phyloP scores from a whole-genome alignment of 2,113 vertebrate species.

The Pyrgilauda ruficollis region DNA sequence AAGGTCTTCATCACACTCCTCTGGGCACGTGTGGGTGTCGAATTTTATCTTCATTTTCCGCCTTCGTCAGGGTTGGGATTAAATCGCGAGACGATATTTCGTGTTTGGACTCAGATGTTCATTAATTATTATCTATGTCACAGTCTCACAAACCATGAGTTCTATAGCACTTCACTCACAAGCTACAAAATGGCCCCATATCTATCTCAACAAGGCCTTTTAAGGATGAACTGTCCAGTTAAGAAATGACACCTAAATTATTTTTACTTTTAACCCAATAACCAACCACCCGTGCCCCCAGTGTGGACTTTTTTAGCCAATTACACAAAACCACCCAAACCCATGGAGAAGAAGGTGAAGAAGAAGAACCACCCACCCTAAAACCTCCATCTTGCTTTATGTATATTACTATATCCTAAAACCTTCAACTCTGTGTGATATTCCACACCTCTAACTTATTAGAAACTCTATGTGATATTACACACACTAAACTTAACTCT shows the following conservation, averaged over 20 bases:
- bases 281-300: background rate
- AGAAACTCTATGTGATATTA: too few relatives aligned
- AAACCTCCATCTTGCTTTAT: background rate
- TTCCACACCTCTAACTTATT: background rate
- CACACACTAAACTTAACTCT: too few relatives aligned
- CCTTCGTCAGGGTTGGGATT: background rate
- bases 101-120: background rate
- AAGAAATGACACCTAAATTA: background rate
- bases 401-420: background rate
- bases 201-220: background rate
- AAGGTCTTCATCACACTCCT: fast-evolving
- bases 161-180: background rate
- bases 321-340: background rate
- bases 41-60: background rate
- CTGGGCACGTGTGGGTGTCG: fast-evolving
- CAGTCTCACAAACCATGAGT: background rate
- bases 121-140: background rate
- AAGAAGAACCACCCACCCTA: background rate
- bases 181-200: background rate
- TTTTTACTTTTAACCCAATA: background rate
- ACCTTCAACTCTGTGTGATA: background rate
- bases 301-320: background rate
- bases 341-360: background rate
- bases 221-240: background rate
- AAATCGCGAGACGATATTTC: fast-evolving